Evolutionary conservation across 2,797 vertebrate genomes (phyloP).

Genomic region (Passerculus sandwichensis): DNA sequence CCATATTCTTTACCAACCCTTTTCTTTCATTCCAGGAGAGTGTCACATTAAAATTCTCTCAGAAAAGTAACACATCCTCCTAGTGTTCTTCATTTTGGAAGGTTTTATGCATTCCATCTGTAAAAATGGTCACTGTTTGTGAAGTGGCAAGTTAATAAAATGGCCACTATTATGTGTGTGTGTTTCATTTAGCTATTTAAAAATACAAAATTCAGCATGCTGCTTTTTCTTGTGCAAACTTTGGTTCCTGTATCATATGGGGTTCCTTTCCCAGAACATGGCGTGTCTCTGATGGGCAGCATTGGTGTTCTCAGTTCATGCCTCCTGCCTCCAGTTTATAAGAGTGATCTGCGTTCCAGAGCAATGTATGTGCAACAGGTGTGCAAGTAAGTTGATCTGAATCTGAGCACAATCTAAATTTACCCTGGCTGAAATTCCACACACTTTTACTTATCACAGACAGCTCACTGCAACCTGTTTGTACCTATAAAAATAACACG

Average conservation of each 20-base stretch:
- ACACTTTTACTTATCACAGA: background rate
- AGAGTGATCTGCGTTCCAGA: background rate
- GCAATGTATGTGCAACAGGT: background rate
- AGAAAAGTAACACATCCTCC: constrained; percentile 57
- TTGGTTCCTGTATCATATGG: constrained; percentile 54
- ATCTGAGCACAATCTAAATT: background rate
- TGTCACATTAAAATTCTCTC: background rate
- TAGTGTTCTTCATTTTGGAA: constrained; percentile 28
- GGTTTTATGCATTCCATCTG: constrained; percentile 54
- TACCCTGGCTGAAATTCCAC: background rate
- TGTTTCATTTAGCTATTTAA: constrained; percentile 62
- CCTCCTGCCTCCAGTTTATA: background rate
- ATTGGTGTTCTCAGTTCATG: background rate
- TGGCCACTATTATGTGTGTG: constrained; percentile 53
- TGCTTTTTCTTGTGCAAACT: constrained; percentile 65
- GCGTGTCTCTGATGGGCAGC: background rate
- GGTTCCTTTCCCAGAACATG: background rate
- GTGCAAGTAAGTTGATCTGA: background rate
- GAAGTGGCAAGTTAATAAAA: constrained; percentile 67
- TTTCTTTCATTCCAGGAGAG: background rate
- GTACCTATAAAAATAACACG: background rate
- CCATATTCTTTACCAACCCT: background rate
- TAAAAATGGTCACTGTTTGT: constrained; percentile 54
- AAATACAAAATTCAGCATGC: constrained; percentile 56
- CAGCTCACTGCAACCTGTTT: background rate